These are phyloP conservation scores for Baronia brevicornis DNA, from an alignment of 2,888 invertebrate genomes.

Conservation along the genomic window DNA sequence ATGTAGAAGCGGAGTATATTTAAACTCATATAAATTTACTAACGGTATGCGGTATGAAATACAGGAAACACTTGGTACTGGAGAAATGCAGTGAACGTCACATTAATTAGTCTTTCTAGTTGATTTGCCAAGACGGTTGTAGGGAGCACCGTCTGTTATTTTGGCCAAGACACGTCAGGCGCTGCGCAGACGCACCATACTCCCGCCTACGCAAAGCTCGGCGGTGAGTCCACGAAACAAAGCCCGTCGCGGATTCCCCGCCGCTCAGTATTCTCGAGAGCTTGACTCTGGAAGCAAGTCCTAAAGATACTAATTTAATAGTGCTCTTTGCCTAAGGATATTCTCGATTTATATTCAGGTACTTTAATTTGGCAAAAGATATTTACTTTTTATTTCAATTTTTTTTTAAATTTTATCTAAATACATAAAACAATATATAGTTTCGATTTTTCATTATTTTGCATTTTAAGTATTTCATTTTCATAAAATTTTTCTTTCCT, in stretches of 20 bases:
- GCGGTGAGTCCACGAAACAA: slow-evolving; percentile 49
- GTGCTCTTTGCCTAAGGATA: not conserved
- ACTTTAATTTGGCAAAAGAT: no score
- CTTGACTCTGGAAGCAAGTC: slow-evolving; percentile 52
- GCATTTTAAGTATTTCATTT: not conserved
- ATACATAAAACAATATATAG: not conserved
- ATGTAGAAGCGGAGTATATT: not conserved
- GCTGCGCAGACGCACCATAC: slow-evolving; percentile 39
- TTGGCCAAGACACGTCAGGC: slow-evolving; percentile 36
- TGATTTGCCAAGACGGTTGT: slow-evolving; percentile 63
- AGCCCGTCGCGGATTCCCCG: slow-evolving; percentile 39
- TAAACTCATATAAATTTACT: not conserved
- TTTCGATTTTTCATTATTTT: not conserved
- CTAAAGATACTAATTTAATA: slow-evolving; percentile 7
- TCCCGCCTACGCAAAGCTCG: slow-evolving; percentile 57
- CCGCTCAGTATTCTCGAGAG: slow-evolving; percentile 56
- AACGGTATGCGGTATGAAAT: not conserved
- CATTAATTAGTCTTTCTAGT: slow-evolving; percentile 44
- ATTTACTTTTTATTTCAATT: no score
- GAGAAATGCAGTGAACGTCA: slow-evolving; percentile 26
- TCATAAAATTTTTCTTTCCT: not conserved
- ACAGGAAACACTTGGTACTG: not conserved
- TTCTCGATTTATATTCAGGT: slow-evolving; percentile 6
- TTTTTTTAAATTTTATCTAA: not conserved
- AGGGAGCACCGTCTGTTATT: slow-evolving; percentile 30